Percentiles rank a stretch among this genome's conserved stretches.
Evolutionary conservation across 2,888 invertebrate genomes (phyloP).

Genomic region (Pristionchus entomophagus): DNA sequence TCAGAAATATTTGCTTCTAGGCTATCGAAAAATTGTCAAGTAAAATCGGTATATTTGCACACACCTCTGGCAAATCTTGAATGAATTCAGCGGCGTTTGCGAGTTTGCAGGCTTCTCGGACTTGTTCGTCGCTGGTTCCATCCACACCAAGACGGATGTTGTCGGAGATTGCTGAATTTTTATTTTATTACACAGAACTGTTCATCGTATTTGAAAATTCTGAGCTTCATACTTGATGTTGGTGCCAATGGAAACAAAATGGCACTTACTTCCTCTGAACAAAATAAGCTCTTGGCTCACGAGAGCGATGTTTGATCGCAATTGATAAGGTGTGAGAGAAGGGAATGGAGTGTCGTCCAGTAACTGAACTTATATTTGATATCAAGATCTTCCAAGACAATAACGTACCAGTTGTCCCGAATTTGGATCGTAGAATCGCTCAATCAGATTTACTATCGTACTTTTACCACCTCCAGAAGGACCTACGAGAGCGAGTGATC

Average conservation of each 20-base stretch:
- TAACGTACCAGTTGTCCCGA: not conserved
- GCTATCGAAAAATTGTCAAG: too few relatives aligned
- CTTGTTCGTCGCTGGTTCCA: constrained; percentile 62
- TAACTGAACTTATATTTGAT: too few relatives aligned
- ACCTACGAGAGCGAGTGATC: constrained; percentile 13
- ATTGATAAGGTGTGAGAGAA: not conserved
- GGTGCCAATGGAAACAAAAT: too few relatives aligned
- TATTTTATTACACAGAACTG: too few relatives aligned
- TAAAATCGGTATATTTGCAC: not conserved
- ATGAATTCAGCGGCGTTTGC: constrained; percentile 77
- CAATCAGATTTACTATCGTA: constrained; percentile 10
- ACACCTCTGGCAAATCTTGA: constrained; percentile 58
- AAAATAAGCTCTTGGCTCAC: constrained; percentile 25
- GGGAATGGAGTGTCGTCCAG: not conserved
- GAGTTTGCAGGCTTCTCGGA: constrained; percentile 72
- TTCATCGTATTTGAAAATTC: too few relatives aligned
- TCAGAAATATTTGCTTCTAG: not conserved
- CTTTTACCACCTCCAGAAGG: constrained; percentile 42
- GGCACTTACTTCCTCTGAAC: constrained; percentile 34
- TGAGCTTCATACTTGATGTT: not conserved
- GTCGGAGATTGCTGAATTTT: not conserved
- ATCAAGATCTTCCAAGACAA: too few relatives aligned
- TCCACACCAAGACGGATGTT: constrained; percentile 2
- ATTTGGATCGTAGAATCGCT: constrained; percentile 23
- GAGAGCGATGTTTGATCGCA: not conserved